Conservation (phyloP, 2,113 vertebrate species). For the Nematolebias whitei region DNA sequence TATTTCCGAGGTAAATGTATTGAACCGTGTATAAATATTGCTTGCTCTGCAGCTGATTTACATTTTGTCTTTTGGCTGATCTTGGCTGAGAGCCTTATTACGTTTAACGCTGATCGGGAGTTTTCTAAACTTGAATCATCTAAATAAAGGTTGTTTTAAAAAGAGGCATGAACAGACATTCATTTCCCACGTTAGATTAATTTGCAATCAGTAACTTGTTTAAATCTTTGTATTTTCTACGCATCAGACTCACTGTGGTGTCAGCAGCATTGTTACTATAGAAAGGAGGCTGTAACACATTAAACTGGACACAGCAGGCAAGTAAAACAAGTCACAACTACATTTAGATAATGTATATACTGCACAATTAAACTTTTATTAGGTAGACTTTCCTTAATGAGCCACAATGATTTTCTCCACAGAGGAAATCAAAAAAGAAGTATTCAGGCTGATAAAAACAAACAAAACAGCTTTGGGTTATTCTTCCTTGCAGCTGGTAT, state of each 20-base stretch:
- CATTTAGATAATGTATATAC: conserved; percentile 1
- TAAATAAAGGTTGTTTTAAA: background rate
- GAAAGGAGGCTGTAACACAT: background rate
- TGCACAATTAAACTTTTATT: background rate
- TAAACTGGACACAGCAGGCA: background rate
- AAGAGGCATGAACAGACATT: background rate
- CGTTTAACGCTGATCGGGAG: background rate
- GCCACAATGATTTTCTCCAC: background rate
- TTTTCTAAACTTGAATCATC: background rate
- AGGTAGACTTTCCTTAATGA: background rate
- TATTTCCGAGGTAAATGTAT: background rate
- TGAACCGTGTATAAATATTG: background rate
- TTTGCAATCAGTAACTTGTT: conserved; percentile 6
- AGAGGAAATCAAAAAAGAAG: background rate
- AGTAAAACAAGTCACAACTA: conserved; percentile 8
- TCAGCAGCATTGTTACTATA: background rate
- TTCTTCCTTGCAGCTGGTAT: too few species aligned
- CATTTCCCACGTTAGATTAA: conserved; percentile 28
- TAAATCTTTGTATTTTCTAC: background rate
- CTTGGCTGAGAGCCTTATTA: background rate
- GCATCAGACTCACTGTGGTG: background rate
- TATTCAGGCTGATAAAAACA: background rate
- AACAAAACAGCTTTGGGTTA: too few species aligned
- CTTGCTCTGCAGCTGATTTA: background rate
- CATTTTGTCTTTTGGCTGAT: background rate